Evolutionary conservation across 2,113 vertebrate species (phyloP).

Genomic region (Leucopsar rothschildi): DNA sequence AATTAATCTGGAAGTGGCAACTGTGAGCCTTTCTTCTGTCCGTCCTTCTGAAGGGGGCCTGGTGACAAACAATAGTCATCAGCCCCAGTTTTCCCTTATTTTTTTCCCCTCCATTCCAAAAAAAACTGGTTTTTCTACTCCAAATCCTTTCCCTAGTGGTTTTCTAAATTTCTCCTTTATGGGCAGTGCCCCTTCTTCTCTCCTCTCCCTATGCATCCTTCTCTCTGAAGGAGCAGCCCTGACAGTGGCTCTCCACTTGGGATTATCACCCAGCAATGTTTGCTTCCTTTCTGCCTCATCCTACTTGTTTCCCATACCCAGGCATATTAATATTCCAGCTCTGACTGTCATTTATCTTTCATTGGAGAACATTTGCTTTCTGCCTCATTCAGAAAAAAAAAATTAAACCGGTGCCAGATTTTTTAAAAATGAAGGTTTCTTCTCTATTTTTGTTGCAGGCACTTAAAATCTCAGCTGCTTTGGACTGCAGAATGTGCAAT

Average conservation of each 20-base stretch:
- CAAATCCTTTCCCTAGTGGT: background rate
- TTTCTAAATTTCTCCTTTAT: background rate
- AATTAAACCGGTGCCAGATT: background rate
- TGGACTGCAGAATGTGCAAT: background rate
- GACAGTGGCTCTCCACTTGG: background rate
- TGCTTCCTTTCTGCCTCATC: background rate
- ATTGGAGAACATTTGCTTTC: background rate
- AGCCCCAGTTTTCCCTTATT: background rate
- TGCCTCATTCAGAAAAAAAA: background rate
- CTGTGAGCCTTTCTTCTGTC: background rate
- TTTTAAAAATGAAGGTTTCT: background rate
- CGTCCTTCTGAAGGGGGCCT: background rate
- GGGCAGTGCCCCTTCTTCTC: background rate
- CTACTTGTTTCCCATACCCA: background rate
- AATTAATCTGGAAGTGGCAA: background rate
- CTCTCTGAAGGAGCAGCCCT: background rate
- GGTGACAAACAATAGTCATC: rapidly evolving
- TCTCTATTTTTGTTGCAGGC: background rate
- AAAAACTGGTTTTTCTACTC: background rate
- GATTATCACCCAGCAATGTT: background rate
- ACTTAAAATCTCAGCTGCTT: background rate
- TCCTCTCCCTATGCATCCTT: background rate
- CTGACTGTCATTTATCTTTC: background rate
- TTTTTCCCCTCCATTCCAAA: background rate
- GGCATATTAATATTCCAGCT: background rate